phyloP scores from a whole-genome alignment of 2,888 invertebrate species.

The Caenorhabditis wallacei region DNA sequence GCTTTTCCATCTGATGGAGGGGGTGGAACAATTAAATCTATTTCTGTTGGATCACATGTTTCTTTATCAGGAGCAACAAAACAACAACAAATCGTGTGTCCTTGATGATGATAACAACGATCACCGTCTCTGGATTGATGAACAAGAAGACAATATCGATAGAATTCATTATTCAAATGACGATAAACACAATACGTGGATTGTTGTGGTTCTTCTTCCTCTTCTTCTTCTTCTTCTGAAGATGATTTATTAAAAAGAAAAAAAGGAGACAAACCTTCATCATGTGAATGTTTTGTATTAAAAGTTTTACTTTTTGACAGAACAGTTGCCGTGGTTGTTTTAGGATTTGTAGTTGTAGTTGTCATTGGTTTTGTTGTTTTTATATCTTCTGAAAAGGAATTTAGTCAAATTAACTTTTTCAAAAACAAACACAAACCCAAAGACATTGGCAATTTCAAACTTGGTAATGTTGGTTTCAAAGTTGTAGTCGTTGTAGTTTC shows the following conservation, averaged over 20 bases:
- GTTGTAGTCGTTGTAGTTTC: slow-evolving; percentile 37
- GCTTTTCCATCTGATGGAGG: slow-evolving; percentile 28
- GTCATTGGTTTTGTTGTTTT: slow-evolving; percentile 52
- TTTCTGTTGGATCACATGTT: slow-evolving; percentile 73
- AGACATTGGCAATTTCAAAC: slow-evolving; percentile 61
- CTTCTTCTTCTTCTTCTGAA: slow-evolving; percentile 25
- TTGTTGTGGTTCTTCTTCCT: slow-evolving; percentile 52
- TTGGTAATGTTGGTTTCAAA: slow-evolving; percentile 51
- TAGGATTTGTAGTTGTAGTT: slow-evolving; percentile 41
- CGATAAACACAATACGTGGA: slow-evolving; percentile 71
- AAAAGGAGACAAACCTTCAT: slow-evolving; percentile 7
- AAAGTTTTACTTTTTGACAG: slow-evolving; percentile 51
- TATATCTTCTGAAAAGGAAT: slow-evolving; percentile 41
- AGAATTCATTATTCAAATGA: slow-evolving; percentile 72
- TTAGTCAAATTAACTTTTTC: neutral
- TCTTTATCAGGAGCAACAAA: slow-evolving; percentile 71
- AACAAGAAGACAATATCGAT: slow-evolving; percentile 73
- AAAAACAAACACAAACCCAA: slow-evolving; percentile 16
- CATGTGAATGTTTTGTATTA: slow-evolving; percentile 35
- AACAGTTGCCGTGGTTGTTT: slow-evolving; percentile 24
- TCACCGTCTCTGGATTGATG: slow-evolving; percentile 63
- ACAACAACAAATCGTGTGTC: slow-evolving; percentile 74
- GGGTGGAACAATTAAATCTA: slow-evolving; percentile 71
- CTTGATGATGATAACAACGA: slow-evolving; percentile 71
- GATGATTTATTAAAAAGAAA: neutral